These are phyloP conservation scores for Chorisops tibialis DNA, from an alignment of 2,888 invertebrate genomes.

Conservation along the genomic window DNA sequence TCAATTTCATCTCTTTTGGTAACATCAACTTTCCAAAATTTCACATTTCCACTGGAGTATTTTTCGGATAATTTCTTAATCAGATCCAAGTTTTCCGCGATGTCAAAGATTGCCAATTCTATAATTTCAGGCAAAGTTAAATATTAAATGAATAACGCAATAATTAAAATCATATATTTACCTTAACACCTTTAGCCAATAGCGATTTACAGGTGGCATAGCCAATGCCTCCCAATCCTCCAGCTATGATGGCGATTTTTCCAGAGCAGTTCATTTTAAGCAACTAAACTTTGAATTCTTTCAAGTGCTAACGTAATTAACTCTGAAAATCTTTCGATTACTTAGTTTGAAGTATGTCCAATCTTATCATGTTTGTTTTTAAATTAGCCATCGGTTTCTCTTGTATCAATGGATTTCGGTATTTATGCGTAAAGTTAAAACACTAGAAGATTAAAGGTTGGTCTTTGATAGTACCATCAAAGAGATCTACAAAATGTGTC, in stretches of 20 bases:
- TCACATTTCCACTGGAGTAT: slow-evolving; percentile 39
- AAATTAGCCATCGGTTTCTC: too few relatives aligned
- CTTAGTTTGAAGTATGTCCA: too few relatives aligned
- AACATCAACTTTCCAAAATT: slow-evolving; percentile 44
- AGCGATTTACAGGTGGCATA: slow-evolving; percentile 43
- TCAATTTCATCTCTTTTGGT: slow-evolving; percentile 42
- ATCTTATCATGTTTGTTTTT: too few relatives aligned
- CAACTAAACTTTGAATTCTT: too few relatives aligned
- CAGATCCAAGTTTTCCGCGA: slow-evolving; percentile 46
- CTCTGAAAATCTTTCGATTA: too few relatives aligned
- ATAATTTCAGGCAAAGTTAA: neutral
- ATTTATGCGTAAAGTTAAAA: too few relatives aligned
- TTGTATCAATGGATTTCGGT: too few relatives aligned
- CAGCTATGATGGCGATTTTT: slow-evolving; percentile 38
- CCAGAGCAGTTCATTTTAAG: slow-evolving; percentile 31
- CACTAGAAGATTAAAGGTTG: too few relatives aligned
- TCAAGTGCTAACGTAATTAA: too few relatives aligned
- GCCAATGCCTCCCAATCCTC: slow-evolving; percentile 43
- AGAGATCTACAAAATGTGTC: too few relatives aligned
- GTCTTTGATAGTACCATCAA: too few relatives aligned
- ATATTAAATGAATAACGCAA: too few relatives aligned
- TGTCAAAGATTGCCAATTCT: slow-evolving; percentile 42
- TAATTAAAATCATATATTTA: slow-evolving; percentile 32
- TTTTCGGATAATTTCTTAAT: slow-evolving; percentile 43
- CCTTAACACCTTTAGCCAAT: slow-evolving; percentile 41